These are phyloP conservation scores for Nephrotoma appendiculata DNA, from an alignment of 2,888 invertebrate species.

Conservation along the genomic window DNA sequence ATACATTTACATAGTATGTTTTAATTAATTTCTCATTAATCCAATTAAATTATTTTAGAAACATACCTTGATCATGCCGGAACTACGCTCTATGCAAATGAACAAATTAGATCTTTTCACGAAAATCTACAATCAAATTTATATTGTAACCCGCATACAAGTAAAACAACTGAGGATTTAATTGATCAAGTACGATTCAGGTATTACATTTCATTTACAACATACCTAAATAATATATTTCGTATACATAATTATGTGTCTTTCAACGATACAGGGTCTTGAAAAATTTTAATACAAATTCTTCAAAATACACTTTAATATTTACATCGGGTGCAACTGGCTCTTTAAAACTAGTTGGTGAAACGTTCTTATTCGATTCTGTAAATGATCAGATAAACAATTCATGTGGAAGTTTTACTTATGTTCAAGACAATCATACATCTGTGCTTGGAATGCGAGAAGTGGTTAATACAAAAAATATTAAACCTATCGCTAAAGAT, in stretches of 20 bases:
- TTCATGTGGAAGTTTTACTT: slow-evolving; percentile 50
- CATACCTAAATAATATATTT: background rate
- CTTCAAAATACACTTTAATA: slow-evolving; percentile 69
- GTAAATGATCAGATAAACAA: slow-evolving; percentile 16
- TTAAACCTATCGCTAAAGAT: slow-evolving; percentile 42
- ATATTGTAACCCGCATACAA: slow-evolving; percentile 86
- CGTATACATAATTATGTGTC: background rate
- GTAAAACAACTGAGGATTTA: slow-evolving; percentile 65
- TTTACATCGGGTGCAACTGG: slow-evolving; percentile 93
- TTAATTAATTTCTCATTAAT: no score
- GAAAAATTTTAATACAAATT: slow-evolving; percentile 67
- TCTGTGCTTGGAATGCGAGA: slow-evolving; percentile 89
- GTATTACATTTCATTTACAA: slow-evolving; percentile 28
- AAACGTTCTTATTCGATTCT: slow-evolving; percentile 42
- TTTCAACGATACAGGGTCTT: slow-evolving; percentile 43
- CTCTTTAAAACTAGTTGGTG: slow-evolving; percentile 68
- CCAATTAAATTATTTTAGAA: slow-evolving; percentile 19
- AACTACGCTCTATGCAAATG: slow-evolving; percentile 64
- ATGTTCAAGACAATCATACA: slow-evolving; percentile 85
- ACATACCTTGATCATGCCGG: slow-evolving; percentile 84
- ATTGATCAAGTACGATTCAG: slow-evolving; percentile 69
- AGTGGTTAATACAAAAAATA: slow-evolving; percentile 43
- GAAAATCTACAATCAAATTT: slow-evolving; percentile 54
- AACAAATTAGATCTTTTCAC: slow-evolving; percentile 49
- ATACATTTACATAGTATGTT: background rate